phyloP scores from a whole-genome alignment of 2,113 vertebrate genomes.

The Pterophyllum scalare region DNA sequence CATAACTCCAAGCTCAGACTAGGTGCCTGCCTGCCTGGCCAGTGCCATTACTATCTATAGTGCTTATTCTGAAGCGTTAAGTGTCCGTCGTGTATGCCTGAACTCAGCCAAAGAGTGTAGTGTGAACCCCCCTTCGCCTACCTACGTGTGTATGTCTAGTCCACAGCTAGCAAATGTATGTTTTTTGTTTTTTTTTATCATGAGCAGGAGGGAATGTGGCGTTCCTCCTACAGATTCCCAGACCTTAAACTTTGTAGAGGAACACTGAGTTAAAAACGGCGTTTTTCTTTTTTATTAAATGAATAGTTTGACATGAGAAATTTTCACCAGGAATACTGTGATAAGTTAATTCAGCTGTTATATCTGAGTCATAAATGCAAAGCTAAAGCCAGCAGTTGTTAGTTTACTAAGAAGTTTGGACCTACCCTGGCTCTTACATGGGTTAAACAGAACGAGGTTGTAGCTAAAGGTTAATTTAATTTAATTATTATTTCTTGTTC shows the following conservation, averaged over 20 bases:
- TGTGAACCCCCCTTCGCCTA: slow-evolving; percentile 24
- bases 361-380: neutral
- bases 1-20: slow-evolving; percentile 32
- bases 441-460: neutral
- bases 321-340: neutral
- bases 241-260: neutral
- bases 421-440: neutral
- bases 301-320: neutral
- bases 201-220: slow-evolving; percentile 34
- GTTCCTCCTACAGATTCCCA: slow-evolving; percentile 15
- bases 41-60: slow-evolving; percentile 51
- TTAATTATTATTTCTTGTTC: neutral
- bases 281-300: neutral
- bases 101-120: slow-evolving; percentile 74
- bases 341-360: neutral
- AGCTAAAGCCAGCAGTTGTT: neutral
- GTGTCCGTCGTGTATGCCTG: slow-evolving; percentile 38
- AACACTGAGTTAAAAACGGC: slow-evolving; percentile 9
- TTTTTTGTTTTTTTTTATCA: neutral
- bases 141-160: slow-evolving; percentile 29
- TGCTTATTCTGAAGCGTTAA: slow-evolving; percentile 36
- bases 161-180: slow-evolving; percentile 8
- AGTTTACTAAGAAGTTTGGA: neutral
- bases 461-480: neutral
- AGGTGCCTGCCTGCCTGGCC: slow-evolving; percentile 54